Conservation (phyloP, 2,888 invertebrate species). For the Eristalinus aeneus region DNA sequence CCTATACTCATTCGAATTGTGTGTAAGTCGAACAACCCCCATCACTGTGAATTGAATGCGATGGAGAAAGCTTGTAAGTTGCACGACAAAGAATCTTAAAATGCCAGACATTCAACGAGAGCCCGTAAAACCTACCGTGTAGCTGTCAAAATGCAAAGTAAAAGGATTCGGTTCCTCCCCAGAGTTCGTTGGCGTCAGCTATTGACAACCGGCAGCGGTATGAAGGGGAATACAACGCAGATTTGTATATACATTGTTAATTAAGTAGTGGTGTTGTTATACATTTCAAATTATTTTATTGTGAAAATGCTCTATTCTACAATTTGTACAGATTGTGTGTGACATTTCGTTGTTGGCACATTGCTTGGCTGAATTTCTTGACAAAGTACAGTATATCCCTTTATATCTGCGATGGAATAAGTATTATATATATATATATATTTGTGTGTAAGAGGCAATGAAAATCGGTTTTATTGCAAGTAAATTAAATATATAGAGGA, state of each 20-base stretch:
- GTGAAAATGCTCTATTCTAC: constrained; percentile 57
- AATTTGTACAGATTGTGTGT: constrained; percentile 52
- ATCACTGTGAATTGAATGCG: constrained; percentile 64
- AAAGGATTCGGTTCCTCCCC: constrained; percentile 57
- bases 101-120: constrained; percentile 66
- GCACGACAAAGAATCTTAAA: constrained; percentile 69
- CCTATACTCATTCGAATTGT: not conserved
- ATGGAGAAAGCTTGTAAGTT: constrained; percentile 71
- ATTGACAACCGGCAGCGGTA: constrained; percentile 9
- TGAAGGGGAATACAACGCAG: constrained; percentile 55
- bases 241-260: constrained; percentile 70
- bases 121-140: constrained; percentile 68
- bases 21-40: constrained; percentile 51
- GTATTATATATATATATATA: not conserved
- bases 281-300: constrained; percentile 70
- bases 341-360: constrained; percentile 22
- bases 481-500: not conserved
- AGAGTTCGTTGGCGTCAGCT: not conserved
- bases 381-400: not conserved
- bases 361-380: not conserved
- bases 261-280: constrained; percentile 71
- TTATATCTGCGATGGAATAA: not conserved
- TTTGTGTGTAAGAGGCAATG: not conserved
- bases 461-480: not conserved
- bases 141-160: constrained; percentile 70